Evolutionary conservation across 1,140 invertebrate genomes (phyloP).

Genomic region (Drosophila obscura): DNA sequence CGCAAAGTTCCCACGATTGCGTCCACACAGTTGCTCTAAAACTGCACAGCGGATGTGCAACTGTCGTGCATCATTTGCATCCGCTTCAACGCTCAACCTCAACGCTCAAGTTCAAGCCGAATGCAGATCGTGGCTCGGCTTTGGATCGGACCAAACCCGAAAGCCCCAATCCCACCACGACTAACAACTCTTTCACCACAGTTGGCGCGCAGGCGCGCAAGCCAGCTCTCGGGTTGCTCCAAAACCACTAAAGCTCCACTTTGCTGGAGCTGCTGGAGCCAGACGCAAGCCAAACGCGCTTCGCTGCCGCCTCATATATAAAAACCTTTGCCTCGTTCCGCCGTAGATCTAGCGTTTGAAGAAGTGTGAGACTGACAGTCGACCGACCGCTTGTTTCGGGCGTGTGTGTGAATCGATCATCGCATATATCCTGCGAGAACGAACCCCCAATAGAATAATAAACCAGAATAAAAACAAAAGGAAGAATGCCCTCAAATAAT

Average conservation of each 20-base stretch:
- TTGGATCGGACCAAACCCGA: too few species aligned
- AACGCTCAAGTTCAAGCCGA: constrained; percentile 59
- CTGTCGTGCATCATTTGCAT: constrained; percentile 6
- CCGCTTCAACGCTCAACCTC: neutral
- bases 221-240: constrained; percentile 29
- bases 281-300: constrained; percentile 76
- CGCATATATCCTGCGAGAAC: constrained; percentile 35
- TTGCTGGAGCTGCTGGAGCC: constrained; percentile 73
- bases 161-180: too few species aligned
- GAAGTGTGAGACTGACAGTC: too few species aligned
- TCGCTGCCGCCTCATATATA: constrained; percentile 37
- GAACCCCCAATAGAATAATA: neutral
- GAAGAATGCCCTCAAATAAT: neutral
- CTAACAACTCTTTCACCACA: constrained; percentile 15
- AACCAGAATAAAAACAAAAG: constrained; percentile 5
- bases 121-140: neutral
- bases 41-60: constrained; percentile 36
- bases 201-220: constrained; percentile 42
- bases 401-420: constrained; percentile 20
- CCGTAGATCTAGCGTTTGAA: too few species aligned
- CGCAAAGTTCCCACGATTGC: constrained; percentile 1
- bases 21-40: constrained; percentile 25
- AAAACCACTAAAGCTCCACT: constrained; percentile 53
- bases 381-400: constrained; percentile 3
- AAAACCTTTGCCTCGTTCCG: constrained; percentile 5